Conservation (phyloP, 1,140 invertebrate genomes). For the Macrobrachium rosenbergii region DNA sequence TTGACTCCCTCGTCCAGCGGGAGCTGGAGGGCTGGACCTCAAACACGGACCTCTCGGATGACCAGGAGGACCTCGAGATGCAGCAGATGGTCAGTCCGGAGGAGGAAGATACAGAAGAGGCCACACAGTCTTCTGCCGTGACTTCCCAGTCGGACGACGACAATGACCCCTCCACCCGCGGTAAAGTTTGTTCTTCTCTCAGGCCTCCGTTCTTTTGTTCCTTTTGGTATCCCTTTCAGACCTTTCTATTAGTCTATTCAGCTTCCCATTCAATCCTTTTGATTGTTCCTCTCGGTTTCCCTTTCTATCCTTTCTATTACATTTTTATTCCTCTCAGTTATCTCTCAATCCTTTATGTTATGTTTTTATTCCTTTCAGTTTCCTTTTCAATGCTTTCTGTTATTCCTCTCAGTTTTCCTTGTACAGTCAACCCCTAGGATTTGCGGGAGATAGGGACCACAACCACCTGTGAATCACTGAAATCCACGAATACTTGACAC, state of each 20-base stretch:
- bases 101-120: slow-evolving; percentile 41
- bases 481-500: too few relatives aligned
- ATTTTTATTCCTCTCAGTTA: too few relatives aligned
- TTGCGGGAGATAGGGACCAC: too few relatives aligned
- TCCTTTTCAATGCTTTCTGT: neutral
- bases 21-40: slow-evolving; percentile 80
- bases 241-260: neutral
- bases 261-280: too few relatives aligned
- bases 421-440: too few relatives aligned
- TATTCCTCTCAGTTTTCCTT: too few relatives aligned
- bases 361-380: neutral
- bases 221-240: neutral
- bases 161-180: slow-evolving; percentile 43
- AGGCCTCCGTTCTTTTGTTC: too few relatives aligned
- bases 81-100: slow-evolving; percentile 32
- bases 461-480: too few relatives aligned
- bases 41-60: slow-evolving; percentile 66
- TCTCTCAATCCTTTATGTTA: too few relatives aligned
- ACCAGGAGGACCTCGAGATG: neutral
- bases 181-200: too few relatives aligned
- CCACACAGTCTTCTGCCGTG: slow-evolving; percentile 43
- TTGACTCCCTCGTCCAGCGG: slow-evolving; percentile 91
- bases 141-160: slow-evolving; percentile 56
- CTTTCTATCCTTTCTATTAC: too few relatives aligned
- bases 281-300: too few relatives aligned